Base-by-base conservation (phyloP, 2,888 invertebrate genomes). In the Adelognathus sp. region DNA sequence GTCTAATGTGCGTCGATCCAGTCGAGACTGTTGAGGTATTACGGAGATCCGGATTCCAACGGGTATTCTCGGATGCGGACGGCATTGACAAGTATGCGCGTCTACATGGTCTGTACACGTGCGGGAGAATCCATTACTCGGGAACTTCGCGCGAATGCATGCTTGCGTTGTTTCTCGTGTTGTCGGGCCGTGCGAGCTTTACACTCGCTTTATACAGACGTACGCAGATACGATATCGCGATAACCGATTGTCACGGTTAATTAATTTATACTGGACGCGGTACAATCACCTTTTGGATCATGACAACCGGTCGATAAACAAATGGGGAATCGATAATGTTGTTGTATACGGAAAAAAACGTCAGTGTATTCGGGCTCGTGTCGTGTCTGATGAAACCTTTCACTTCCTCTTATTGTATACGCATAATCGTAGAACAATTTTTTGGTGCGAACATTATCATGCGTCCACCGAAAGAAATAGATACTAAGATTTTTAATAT, bases 61-160 rank as follows among this genome's bases (percentile, higher is more conserved):
- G 33, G 29, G 7, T 73, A 63, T 24, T 64, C 63, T 71, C 52
- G 31, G 70, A 74, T 75, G 56, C 61, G 52, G 61, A 71, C 71
- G 81, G 61, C 81, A 81, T 81, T 81, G 81, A 79, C 52, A 74
- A 54, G 70, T 66, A 79, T 58, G 58, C 54, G 54, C 61, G 56
- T 27, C 14, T 39, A n/a, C 67, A n/a, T n/a, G n/a, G n/a, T n/a
- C n/a, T 16, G 60, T 63, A 36, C 67, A 50, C 52, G n/a, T n/a
- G 63, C 67, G 46, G 52, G n/a, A 4, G 41, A 29, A 74, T 61
- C 27, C 14, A 60, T 67, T 39, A 9, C 36, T 39, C 60, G n/a
- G 39, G 16, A n/a, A 41, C 16, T 39, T 29, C 7, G n/a, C 29
- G 44, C 33, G 36, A 50, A 50, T 27, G 11, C n/a, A 58, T 27